Percentiles rank a stretch among this genome's conserved stretches.
These are phyloP conservation scores for Sternotherus odoratus DNA, from an alignment of 2,797 vertebrate genomes.

Conservation along the genomic window DNA sequence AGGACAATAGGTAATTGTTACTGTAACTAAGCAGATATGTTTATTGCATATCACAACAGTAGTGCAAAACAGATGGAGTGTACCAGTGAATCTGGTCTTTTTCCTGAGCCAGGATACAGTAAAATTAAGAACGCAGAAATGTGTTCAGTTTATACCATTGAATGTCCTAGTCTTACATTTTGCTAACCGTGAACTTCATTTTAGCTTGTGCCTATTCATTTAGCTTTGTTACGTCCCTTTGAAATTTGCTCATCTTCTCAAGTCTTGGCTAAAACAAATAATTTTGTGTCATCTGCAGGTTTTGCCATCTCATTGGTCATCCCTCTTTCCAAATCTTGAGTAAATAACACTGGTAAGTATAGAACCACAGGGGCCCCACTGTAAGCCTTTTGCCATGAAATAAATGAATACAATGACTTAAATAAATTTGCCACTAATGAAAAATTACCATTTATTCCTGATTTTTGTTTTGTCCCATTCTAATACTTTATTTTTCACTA, in stretches of 20 bases:
- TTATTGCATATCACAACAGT: not conserved
- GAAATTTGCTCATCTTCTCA: not conserved
- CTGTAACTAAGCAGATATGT: not conserved
- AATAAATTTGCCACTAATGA: too few relatives aligned
- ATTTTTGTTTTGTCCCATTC: not conserved
- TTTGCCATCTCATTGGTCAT: not conserved
- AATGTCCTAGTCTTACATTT: not conserved
- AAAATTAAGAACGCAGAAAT: not conserved
- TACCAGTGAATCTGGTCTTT: not conserved
- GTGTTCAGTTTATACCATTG: not conserved
- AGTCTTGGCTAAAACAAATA: not conserved
- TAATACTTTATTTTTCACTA: not conserved
- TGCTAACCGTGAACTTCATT: not conserved
- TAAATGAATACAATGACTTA: not conserved
- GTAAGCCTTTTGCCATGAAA: not conserved
- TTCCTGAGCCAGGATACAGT: rapidly evolving
- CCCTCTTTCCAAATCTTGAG: not conserved
- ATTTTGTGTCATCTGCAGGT: not conserved
- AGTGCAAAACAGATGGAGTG: not conserved
- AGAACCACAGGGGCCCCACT: not conserved
- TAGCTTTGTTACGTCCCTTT: not conserved
- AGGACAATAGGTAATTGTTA: not conserved
- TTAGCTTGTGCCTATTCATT: not conserved
- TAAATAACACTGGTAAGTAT: not conserved
- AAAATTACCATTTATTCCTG: not conserved